Percentiles rank a stretch among this genome's conserved stretches.
These are phyloP conservation scores for Harmothoe impar DNA, from an alignment of 2,888 invertebrate genomes.

Conservation along the genomic window DNA sequence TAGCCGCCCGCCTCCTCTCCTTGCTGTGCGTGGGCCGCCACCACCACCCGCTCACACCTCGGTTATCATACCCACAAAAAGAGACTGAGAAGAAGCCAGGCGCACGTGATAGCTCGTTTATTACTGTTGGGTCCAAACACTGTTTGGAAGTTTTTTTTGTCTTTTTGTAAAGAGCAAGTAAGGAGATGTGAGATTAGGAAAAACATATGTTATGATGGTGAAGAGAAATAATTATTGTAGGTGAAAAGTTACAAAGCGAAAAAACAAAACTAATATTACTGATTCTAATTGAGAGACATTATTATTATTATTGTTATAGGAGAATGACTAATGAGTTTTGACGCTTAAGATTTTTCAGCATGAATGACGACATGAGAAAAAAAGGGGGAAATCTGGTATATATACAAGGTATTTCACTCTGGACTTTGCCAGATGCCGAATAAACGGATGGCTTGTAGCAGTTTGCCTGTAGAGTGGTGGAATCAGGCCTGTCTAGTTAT, in stretches of 20 bases:
- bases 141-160: constrained; percentile 4
- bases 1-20: constrained; percentile 50
- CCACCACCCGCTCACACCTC: background rate
- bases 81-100: background rate
- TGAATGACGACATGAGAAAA: too few species aligned
- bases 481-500: constrained; percentile 55
- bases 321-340: constrained; percentile 40
- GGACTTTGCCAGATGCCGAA: background rate
- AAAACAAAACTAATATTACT: background rate
- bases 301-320: background rate
- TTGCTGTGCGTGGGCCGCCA: background rate
- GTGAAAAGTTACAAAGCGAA: background rate
- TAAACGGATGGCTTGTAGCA: too few species aligned
- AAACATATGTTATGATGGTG: background rate
- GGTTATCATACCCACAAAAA: background rate
- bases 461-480: constrained; percentile 54
- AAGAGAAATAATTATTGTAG: background rate
- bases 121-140: constrained; percentile 25
- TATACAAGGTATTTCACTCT: constrained; percentile 11
- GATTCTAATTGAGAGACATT: constrained; percentile 42
- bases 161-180: background rate
- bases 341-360: background rate
- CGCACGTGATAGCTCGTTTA: constrained; percentile 44
- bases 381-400: constrained; percentile 3
- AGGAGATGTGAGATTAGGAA: background rate